A percentile compares a stretch with the other conserved stretches of the same genome.
phyloP scores from a whole-genome alignment of 2,113 vertebrate species.

The Actenoides lindsayi region DNA sequence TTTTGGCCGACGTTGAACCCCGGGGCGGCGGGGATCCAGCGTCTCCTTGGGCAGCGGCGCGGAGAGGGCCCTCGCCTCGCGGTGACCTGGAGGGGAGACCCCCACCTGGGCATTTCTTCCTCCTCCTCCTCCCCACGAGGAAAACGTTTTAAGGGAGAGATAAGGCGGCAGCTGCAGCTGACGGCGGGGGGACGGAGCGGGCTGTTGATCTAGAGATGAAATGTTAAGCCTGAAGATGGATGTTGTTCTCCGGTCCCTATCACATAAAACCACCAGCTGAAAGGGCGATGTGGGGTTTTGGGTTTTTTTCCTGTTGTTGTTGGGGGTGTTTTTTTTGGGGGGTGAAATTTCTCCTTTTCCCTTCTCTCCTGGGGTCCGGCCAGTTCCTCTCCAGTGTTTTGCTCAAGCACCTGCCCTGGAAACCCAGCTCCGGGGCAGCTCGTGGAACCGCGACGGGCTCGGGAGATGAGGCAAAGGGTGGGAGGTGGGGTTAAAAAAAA shows the following conservation, averaged over 20 bases:
- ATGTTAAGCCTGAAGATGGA: conserved; percentile 16
- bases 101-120: background rate
- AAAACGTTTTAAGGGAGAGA: conserved; percentile 23
- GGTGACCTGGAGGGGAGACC: conserved; percentile 1
- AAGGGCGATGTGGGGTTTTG: too few relatives aligned
- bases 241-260: background rate
- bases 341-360: too few relatives aligned
- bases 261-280: background rate
- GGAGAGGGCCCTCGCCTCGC: background rate
- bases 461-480: too few relatives aligned
- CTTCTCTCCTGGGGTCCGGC: too few relatives aligned
- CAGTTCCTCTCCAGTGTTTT: too few relatives aligned
- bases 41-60: background rate
- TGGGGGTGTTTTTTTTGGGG: too few relatives aligned
- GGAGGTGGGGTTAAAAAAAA: too few relatives aligned
- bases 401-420: too few relatives aligned
- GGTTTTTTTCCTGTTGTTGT: too few relatives aligned
- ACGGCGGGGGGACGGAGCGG: background rate
- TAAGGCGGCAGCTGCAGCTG: conserved; percentile 50
- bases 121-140: background rate
- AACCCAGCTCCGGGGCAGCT: too few relatives aligned
- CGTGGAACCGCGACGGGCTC: background rate
- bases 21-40: background rate
- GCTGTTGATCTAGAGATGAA: conserved; percentile 7
- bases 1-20: background rate